Evolutionary conservation across 2,113 vertebrate species (phyloP).

Genomic region (Neotragus moschatus): DNA sequence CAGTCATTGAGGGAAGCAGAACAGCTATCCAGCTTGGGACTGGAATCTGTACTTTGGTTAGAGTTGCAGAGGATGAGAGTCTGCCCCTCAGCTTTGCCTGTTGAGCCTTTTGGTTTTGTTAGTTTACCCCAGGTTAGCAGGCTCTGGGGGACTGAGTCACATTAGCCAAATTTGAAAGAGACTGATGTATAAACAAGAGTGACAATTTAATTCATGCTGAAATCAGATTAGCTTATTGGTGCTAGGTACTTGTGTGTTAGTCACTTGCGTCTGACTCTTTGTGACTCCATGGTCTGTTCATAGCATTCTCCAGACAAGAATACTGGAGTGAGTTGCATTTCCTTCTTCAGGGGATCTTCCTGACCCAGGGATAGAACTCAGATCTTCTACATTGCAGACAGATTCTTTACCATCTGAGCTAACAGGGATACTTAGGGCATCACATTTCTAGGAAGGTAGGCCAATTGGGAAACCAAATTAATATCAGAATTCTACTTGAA

Average conservation of each 20-base stretch:
- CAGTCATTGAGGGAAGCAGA: neutral
- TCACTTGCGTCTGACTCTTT: neutral
- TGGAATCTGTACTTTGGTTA: neutral
- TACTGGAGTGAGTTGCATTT: neutral
- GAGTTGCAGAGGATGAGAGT: too few relatives aligned
- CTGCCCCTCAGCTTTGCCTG: neutral
- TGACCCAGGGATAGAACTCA: accelerated
- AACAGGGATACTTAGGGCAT: neutral
- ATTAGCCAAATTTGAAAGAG: neutral
- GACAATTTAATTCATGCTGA: neutral
- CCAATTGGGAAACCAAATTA: neutral
- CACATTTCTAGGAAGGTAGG: neutral
- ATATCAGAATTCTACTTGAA: neutral
- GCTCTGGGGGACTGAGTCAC: neutral
- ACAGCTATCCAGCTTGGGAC: neutral
- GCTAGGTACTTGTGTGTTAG: neutral
- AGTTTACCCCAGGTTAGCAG: neutral
- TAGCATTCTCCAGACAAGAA: neutral
- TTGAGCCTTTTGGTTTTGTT: neutral
- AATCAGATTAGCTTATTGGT: neutral
- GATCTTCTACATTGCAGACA: neutral
- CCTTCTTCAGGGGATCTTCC: neutral
- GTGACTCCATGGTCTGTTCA: neutral
- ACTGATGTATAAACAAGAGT: neutral
- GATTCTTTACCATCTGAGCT: neutral